Percentiles rank a stretch among this genome's conserved stretches.
Conservation (phyloP, 2,113 vertebrate species). For the Thamnaconus septentrionalis region DNA sequence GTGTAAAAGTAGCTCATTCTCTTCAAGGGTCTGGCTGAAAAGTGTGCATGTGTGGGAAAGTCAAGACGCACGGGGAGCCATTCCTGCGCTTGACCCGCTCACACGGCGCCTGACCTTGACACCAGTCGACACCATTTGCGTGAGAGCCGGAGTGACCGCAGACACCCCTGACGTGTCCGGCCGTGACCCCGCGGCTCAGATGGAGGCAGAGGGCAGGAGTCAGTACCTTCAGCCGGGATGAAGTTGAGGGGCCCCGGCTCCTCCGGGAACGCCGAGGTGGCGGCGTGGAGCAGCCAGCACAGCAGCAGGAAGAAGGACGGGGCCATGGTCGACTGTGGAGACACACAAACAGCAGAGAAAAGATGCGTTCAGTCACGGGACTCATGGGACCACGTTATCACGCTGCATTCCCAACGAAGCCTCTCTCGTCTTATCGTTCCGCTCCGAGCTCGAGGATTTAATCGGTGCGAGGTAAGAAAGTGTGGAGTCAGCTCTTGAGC, state of each 20-base stretch:
- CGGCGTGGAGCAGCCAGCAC: slow-evolving; percentile 66
- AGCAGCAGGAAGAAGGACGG: slow-evolving; percentile 64
- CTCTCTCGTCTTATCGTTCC: too few species aligned
- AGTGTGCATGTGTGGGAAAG: background rate
- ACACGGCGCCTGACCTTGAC: slow-evolving; percentile 29
- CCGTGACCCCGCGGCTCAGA: too few species aligned
- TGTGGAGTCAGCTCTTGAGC: too few species aligned
- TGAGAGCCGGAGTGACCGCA: slow-evolving; percentile 25
- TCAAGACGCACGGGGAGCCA: slow-evolving; percentile 13
- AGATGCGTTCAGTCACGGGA: background rate
- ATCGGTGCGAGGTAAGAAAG: too few species aligned
- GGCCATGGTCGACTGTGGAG: slow-evolving; percentile 67
- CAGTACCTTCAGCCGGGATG: slow-evolving; percentile 77
- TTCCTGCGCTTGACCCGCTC: slow-evolving; percentile 23
- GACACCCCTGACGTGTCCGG: too few species aligned
- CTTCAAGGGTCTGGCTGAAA: slow-evolving; percentile 22
- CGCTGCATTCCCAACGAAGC: too few species aligned
- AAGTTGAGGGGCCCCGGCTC: slow-evolving; percentile 76
- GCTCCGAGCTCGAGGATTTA: too few species aligned
- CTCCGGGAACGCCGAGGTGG: slow-evolving; percentile 72
- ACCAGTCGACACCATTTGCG: slow-evolving; percentile 47
- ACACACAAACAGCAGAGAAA: slow-evolving; percentile 25
- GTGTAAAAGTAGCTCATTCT: slow-evolving; percentile 29
- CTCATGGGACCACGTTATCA: too few species aligned
- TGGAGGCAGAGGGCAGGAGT: slow-evolving; percentile 10